phyloP scores from a whole-genome alignment of 2,113 vertebrate genomes.

The Saccopteryx bilineata region DNA sequence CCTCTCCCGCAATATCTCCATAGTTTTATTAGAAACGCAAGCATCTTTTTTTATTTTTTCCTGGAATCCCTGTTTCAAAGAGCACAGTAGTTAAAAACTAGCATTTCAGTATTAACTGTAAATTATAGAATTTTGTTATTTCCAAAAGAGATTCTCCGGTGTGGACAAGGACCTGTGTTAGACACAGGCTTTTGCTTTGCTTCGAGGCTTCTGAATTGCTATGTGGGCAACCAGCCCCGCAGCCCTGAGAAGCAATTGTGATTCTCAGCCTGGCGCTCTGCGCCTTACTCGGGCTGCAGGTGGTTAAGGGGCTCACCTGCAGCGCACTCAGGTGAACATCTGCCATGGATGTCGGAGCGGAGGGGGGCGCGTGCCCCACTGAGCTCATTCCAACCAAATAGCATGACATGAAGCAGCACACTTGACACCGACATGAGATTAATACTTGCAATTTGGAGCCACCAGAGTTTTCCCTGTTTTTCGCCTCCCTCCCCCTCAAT shows the following conservation, averaged over 20 bases:
- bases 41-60: background rate
- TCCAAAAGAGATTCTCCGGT: background rate
- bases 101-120: background rate
- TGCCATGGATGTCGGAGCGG: slow-evolving; percentile 55
- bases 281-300: slow-evolving; percentile 56
- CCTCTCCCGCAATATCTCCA: background rate
- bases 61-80: background rate
- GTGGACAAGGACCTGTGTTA: background rate
- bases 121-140: background rate
- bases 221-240: background rate
- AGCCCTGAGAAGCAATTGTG: background rate
- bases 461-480: background rate
- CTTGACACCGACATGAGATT: background rate
- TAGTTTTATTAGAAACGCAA: background rate
- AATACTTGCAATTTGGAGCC: background rate
- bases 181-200: background rate
- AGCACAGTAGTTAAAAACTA: background rate
- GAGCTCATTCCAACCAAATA: background rate
- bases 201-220: background rate
- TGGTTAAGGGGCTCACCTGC: slow-evolving; percentile 59
- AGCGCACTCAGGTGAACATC: slow-evolving; percentile 73
- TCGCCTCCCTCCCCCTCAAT: fast-evolving
- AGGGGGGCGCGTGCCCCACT: background rate
- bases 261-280: background rate
- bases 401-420: background rate